Percentiles rank a stretch among this genome's conserved stretches.
These are phyloP conservation scores for Xiphophorus hellerii DNA, from an alignment of 2,113 vertebrate genomes.

Conservation along the genomic window DNA sequence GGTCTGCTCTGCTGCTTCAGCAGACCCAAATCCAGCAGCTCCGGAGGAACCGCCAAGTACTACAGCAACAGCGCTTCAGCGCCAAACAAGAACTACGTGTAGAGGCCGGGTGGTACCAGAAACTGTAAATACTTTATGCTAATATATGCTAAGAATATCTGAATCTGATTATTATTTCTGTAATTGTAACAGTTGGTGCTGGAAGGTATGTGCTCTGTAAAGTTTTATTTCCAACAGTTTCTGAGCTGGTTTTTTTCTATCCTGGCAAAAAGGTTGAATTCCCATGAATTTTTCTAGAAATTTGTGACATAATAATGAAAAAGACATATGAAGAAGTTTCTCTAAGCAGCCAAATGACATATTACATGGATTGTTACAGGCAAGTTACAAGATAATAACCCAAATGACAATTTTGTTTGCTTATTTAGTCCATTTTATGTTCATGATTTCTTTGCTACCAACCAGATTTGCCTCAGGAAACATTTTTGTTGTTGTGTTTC, in stretches of 20 bases:
- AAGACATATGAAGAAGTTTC: neutral
- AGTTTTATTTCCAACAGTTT: neutral
- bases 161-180: neutral
- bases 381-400: too few species aligned
- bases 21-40: constrained; percentile 52
- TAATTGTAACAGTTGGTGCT: neutral
- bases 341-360: neutral
- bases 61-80: constrained; percentile 72
- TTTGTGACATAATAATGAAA: too few species aligned
- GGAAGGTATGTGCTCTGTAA: constrained; percentile 2
- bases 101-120: constrained; percentile 9
- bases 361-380: neutral
- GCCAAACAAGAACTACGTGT: constrained; percentile 78
- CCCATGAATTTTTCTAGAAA: neutral
- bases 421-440: neutral
- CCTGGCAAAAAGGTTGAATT: neutral
- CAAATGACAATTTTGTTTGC: neutral
- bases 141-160: neutral
- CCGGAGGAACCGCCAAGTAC: constrained; percentile 74
- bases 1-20: constrained; percentile 84
- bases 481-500: constrained; percentile 10
- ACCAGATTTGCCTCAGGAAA: constrained; percentile 40
- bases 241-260: neutral
- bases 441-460: too few species aligned
- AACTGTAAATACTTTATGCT: constrained; percentile 56